phyloP scores from a whole-genome alignment of 2,113 vertebrate species.

The Prunella fulvescens region DNA sequence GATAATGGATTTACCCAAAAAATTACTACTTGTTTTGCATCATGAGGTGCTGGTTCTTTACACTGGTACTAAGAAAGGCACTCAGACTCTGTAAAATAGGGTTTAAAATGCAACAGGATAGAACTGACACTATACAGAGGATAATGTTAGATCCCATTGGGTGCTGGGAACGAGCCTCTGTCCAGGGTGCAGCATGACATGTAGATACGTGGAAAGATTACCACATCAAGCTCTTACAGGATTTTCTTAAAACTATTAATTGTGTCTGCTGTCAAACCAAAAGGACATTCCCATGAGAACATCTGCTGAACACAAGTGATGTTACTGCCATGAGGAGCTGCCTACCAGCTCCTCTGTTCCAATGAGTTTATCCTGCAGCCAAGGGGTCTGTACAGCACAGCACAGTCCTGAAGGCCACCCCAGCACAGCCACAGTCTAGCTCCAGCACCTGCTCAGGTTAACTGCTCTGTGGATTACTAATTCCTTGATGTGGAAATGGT shows the following conservation, averaged over 20 bases:
- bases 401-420: background rate
- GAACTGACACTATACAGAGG: background rate
- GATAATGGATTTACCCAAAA: background rate
- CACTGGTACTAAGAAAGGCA: background rate
- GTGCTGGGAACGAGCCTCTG: fast-evolving
- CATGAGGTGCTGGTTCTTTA: background rate
- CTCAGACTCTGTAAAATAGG: background rate
- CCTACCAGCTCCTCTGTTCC: background rate
- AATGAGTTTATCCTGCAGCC: background rate
- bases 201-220: background rate
- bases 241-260: background rate
- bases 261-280: background rate
- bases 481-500: background rate
- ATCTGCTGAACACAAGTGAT: background rate
- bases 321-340: background rate
- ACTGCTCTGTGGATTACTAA: background rate
- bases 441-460: background rate
- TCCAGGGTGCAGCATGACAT: background rate
- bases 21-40: background rate
- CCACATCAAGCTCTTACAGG: background rate
- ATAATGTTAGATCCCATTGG: background rate
- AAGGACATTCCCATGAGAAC: background rate
- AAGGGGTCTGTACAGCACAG: fast-evolving
- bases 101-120: background rate
- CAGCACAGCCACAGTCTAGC: fast-evolving